Conservation (phyloP, 2,888 invertebrate species). For the Heliconius aoede region DNA sequence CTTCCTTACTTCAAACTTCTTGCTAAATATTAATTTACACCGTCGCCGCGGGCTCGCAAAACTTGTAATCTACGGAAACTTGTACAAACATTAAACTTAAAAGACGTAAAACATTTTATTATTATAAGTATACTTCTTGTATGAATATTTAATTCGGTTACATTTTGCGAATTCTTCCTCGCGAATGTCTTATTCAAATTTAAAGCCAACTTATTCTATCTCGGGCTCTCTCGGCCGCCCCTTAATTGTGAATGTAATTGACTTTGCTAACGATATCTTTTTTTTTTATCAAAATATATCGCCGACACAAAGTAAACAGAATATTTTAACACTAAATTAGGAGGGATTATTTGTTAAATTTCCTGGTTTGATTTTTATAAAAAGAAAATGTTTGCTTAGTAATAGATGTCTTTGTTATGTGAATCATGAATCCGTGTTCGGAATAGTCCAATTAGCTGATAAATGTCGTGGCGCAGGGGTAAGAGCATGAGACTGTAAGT, state of each 20-base stretch:
- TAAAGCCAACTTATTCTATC: slow-evolving; percentile 41
- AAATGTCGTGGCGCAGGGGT: no score
- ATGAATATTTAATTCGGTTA: slow-evolving; percentile 36
- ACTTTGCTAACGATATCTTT: slow-evolving; percentile 43
- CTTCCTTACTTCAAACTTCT: background rate
- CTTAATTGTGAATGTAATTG: slow-evolving; percentile 45
- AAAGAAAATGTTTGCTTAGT: no score
- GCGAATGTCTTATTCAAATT: slow-evolving; percentile 45
- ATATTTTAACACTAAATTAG: slow-evolving; percentile 34
- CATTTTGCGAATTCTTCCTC: slow-evolving; percentile 32
- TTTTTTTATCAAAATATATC: slow-evolving; percentile 40
- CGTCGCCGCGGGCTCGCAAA: slow-evolving; percentile 4
- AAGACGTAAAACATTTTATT: slow-evolving; percentile 30
- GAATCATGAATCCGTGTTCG: no score
- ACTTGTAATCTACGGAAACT: slow-evolving; percentile 7
- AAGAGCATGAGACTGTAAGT: no score
- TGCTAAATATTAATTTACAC: slow-evolving; percentile 4
- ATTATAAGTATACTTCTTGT: slow-evolving; percentile 26
- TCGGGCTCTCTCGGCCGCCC: slow-evolving; percentile 33
- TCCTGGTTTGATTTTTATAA: background rate
- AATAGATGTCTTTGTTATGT: no score
- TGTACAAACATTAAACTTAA: slow-evolving; percentile 15
- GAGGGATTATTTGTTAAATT: slow-evolving; percentile 1
- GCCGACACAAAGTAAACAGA: slow-evolving; percentile 36
- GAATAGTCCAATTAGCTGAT: no score